Evolutionary conservation across 2,888 invertebrate genomes (phyloP), one percentile per base, ranked within the genome.

Genomic region (Trimorus sp.): DNA sequence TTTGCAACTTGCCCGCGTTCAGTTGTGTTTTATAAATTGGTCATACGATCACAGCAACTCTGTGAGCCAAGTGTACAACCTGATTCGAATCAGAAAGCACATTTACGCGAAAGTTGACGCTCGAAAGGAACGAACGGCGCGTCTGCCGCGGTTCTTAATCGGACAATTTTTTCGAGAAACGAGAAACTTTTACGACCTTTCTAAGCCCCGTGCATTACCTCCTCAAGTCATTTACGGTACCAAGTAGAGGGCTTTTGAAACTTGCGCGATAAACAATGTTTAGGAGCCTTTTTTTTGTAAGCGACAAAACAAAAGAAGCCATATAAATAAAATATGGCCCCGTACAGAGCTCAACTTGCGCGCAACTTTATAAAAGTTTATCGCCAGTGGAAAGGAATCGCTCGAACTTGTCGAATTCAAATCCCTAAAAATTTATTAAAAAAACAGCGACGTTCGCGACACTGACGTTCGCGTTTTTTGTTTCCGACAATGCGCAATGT

Each of bases 241-340:
- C 62, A 62, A 62, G 38, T 54, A 26, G 37, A 48, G 15, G 42
- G 9, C 49, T 65, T 37, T 71, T 51, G 49, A 54, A 74, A 74
- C 65, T 73, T 63, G 45, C 38, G 38, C 63, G 37, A 54, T 62
- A 54, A 71, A 71, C 54, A 71, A 62, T 71, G 48, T 53, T 63
- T 73, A 63, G 45, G 42, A 45, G 38, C 48, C 26, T 63, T 56
- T 63, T 56, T 63, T 59, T 16, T n/a, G 38, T 62, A 54, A 9
- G 54, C 45, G 48, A 49, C 38, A 56, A 56, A 63, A 63, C 48
- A 54, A 71, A 62, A 62, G 37, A 45, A 45, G 36, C 60, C 26
- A 53, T 70, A 60, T 60, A 70, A 53, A 60, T 70, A 70, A 70
- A 59, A 60, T 70, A 53, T 36, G 42, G 36, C 37, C 53, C 42